A percentile compares a stretch with the other conserved stretches of the same genome.
These are phyloP conservation scores for Hemitrygon akajei DNA, from an alignment of 2,797 vertebrate genomes.

Conservation along the genomic window DNA sequence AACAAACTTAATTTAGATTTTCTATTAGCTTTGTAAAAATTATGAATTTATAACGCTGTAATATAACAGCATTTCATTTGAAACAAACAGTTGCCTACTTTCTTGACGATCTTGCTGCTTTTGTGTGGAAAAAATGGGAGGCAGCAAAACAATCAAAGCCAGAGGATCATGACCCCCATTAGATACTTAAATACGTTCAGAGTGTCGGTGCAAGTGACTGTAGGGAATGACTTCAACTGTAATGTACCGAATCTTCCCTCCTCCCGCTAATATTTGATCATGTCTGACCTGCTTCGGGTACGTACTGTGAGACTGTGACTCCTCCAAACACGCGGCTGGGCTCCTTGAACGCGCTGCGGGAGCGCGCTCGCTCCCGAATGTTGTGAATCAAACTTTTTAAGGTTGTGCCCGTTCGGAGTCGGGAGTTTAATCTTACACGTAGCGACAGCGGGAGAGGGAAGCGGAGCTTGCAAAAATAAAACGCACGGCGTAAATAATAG, in stretches of 20 bases:
- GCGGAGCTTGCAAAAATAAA: neutral
- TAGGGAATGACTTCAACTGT: neutral
- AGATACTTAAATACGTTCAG: neutral
- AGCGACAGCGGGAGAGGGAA: neutral
- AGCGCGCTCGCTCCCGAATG: conserved; percentile 61
- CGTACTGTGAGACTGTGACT: conserved; percentile 46
- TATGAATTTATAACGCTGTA: too few species aligned
- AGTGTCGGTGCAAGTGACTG: neutral
- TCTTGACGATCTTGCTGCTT: neutral
- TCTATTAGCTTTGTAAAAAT: too few species aligned
- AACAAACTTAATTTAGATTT: conserved; percentile 2
- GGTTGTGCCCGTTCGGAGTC: conserved; percentile 50
- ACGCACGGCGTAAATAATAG: conserved; percentile 47
- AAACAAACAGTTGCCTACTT: neutral
- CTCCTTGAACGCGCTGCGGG: conserved; percentile 41
- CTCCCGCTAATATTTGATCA: conserved; percentile 42
- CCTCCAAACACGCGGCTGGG: conserved; percentile 49
- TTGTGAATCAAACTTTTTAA: conserved; percentile 54
- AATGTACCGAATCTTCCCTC: conserved; percentile 37
- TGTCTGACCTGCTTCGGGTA: conserved; percentile 42
- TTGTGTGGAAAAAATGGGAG: neutral
- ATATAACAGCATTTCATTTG: neutral
- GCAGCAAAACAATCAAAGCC: neutral
- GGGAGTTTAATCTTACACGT: conserved; percentile 43
- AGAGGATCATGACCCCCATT: neutral